These are phyloP conservation scores for Nasonia longicornis DNA, from an alignment of 1,140 invertebrate species.

Conservation along the genomic window DNA sequence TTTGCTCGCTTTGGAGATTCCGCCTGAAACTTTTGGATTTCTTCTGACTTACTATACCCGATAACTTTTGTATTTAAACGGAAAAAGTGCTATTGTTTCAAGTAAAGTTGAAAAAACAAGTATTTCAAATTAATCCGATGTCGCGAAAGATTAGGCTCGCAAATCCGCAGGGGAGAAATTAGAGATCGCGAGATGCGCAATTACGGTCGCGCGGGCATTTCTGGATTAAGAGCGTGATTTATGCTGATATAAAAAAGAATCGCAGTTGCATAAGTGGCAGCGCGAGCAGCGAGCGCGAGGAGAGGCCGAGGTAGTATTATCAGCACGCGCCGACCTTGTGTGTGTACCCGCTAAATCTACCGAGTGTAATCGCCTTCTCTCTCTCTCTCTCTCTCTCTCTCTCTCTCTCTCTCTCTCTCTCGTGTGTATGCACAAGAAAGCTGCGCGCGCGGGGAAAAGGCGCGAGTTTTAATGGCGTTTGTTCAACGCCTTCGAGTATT, in stretches of 20 bases:
- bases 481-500: conserved; percentile 50
- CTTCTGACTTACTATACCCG: not conserved
- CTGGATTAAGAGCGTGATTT: conserved; percentile 52
- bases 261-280: conserved; percentile 40
- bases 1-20: conserved; percentile 20
- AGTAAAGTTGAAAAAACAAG: not conserved
- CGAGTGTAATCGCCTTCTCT: conserved; percentile 51
- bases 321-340: conserved; percentile 66
- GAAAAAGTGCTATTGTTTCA: no score
- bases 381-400: not conserved
- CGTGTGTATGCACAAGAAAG: conserved; percentile 1
- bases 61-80: no score
- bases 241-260: conserved; percentile 46
- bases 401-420: conserved; percentile 7
- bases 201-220: not conserved
- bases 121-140: conserved; percentile 2
- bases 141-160: not conserved
- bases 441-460: conserved; percentile 15
- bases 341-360: conserved; percentile 68
- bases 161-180: not conserved
- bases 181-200: conserved; percentile 4
- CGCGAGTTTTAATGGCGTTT: conserved; percentile 62
- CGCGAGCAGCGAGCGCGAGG: conserved; percentile 20
- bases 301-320: conserved; percentile 61
- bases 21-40: not conserved